A percentile compares a stretch with the other conserved stretches of the same genome.
phyloP scores from a whole-genome alignment of 2,888 invertebrate species.

The Pantelozetes paolii region DNA sequence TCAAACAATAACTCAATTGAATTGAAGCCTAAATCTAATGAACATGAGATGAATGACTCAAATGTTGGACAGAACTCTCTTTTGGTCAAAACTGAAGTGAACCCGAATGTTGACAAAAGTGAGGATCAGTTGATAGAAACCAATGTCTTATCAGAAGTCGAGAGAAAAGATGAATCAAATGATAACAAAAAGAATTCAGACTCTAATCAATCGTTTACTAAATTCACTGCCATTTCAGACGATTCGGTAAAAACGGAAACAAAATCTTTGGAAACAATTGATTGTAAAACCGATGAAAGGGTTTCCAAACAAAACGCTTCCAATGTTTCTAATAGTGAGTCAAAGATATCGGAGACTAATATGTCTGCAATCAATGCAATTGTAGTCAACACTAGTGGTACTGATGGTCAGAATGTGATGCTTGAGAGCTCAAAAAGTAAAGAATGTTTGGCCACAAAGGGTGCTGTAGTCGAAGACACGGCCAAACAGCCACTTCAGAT shows the following conservation, averaged over 20 bases:
- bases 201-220: neutral
- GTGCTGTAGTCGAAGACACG: neutral
- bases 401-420: neutral
- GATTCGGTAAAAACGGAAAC: neutral
- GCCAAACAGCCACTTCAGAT: slow-evolving; percentile 22
- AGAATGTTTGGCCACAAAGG: neutral
- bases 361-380: neutral
- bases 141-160: neutral
- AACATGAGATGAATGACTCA: neutral
- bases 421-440: neutral
- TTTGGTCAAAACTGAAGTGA: neutral
- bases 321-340: neutral
- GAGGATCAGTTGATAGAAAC: neutral
- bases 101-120: neutral
- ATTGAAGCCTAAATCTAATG: neutral
- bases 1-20: neutral
- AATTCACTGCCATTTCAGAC: neutral
- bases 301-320: neutral
- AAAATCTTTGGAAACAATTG: neutral
- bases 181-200: neutral
- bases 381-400: neutral
- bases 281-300: neutral
- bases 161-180: neutral
- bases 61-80: neutral
- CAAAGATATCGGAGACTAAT: neutral